phyloP scores from a whole-genome alignment of 2,797 vertebrate species.

The Telmatherina bonti region DNA sequence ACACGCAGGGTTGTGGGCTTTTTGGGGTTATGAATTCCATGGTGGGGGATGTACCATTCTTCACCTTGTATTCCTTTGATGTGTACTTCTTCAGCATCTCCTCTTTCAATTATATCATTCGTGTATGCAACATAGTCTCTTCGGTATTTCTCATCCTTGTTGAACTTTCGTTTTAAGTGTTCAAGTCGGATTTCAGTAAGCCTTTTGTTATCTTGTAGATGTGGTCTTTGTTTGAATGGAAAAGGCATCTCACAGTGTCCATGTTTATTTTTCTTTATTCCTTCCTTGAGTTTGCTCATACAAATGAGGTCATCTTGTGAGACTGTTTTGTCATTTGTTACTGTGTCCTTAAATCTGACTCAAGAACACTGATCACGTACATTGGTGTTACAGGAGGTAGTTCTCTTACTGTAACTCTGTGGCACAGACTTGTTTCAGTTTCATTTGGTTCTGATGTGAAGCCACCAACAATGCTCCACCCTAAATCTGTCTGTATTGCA shows the following conservation, averaged over 20 bases:
- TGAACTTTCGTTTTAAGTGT: too few relatives aligned
- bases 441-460: not conserved
- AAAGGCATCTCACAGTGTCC: not conserved
- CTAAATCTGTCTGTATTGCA: not conserved
- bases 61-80: not conserved
- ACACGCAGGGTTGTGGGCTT: not conserved
- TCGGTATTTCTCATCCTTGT: too few relatives aligned
- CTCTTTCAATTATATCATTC: not conserved
- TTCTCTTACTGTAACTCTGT: not conserved
- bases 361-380: not conserved
- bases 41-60: not conserved
- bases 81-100: not conserved
- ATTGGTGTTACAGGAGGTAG: not conserved
- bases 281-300: constrained; percentile 1
- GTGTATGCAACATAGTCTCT: too few relatives aligned
- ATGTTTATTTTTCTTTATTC: not conserved
- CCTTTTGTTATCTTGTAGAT: not conserved
- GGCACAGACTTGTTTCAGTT: not conserved
- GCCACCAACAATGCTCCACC: not conserved
- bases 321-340: not conserved
- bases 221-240: constrained; percentile 5
- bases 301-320: not conserved
- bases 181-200: too few relatives aligned
- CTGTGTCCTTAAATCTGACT: not conserved
- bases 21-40: not conserved